Conservation (phyloP, 1,140 invertebrate genomes). For the Oncopodura yosiiana region DNA sequence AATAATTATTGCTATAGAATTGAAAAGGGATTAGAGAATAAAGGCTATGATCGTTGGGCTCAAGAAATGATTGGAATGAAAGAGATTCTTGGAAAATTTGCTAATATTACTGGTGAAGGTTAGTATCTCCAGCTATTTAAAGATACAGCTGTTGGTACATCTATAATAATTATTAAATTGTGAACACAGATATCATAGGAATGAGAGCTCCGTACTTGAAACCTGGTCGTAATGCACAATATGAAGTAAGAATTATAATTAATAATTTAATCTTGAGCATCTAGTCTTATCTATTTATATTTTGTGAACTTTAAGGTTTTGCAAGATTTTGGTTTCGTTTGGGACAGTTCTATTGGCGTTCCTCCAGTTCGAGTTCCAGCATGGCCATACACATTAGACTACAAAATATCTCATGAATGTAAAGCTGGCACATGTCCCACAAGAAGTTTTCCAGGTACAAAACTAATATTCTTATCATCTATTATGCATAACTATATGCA, state of each 20-base stretch:
- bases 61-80: conserved; percentile 90
- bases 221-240: conserved; percentile 81
- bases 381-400: conserved; percentile 89
- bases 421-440: conserved; percentile 83
- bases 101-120: conserved; percentile 68
- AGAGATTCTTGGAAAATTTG: conserved; percentile 69
- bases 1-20: conserved; percentile 40
- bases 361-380: conserved; percentile 71
- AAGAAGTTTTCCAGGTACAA: conserved; percentile 71
- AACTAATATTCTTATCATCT: conserved; percentile 17
- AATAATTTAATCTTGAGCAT: neutral
- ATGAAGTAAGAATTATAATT: conserved; percentile 54
- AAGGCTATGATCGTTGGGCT: conserved; percentile 81
- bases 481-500: too few relatives aligned
- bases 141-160: too few relatives aligned
- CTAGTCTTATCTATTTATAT: neutral
- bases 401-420: conserved; percentile 82
- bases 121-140: too few relatives aligned
- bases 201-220: conserved; percentile 82
- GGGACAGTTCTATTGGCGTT: conserved; percentile 79
- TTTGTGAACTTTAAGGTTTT: conserved; percentile 54
- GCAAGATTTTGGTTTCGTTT: conserved; percentile 83
- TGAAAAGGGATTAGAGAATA: conserved; percentile 72
- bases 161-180: neutral
- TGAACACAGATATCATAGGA: conserved; percentile 42